A percentile compares a stretch with the other conserved stretches of the same genome.
These are phyloP conservation scores for Nannoperca obscura DNA, from an alignment of 2,797 vertebrate genomes.

Conservation along the genomic window DNA sequence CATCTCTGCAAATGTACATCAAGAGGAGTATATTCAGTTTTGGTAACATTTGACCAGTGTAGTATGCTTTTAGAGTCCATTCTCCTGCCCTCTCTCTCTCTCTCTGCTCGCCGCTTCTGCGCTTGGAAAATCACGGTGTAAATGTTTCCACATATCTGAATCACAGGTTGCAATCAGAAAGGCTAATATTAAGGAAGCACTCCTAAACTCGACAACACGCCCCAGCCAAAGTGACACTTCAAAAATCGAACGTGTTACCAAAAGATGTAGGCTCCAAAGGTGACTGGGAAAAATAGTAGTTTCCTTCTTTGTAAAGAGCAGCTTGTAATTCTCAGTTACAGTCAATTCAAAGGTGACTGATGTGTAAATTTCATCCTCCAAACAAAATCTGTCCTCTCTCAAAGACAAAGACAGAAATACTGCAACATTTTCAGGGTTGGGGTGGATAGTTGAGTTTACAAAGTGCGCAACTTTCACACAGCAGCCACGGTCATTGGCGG, in stretches of 20 bases:
- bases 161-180: constrained; percentile 25
- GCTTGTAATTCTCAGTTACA: neutral
- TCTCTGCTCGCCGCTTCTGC: neutral
- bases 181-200: constrained; percentile 1
- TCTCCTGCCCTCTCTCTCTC: constrained; percentile 8
- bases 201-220: neutral
- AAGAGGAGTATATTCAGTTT: constrained; percentile 72
- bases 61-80: constrained; percentile 68
- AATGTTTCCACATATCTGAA: constrained; percentile 46
- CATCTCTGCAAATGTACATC: constrained; percentile 70
- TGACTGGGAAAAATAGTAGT: neutral
- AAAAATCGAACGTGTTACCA: neutral
- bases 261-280: neutral
- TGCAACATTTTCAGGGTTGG: neutral
- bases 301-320: neutral
- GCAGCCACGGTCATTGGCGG: no score
- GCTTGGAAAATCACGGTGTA: constrained; percentile 31
- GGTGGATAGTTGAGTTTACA: neutral
- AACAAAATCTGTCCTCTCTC: neutral
- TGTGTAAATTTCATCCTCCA: neutral
- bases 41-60: constrained; percentile 67
- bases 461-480: neutral
- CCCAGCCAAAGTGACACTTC: neutral
- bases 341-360: neutral
- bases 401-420: neutral